A percentile compares a stretch with the other conserved stretches of the same genome.
phyloP scores from a whole-genome alignment of 2,113 vertebrate species.

The Tetraodon nigroviridis region DNA sequence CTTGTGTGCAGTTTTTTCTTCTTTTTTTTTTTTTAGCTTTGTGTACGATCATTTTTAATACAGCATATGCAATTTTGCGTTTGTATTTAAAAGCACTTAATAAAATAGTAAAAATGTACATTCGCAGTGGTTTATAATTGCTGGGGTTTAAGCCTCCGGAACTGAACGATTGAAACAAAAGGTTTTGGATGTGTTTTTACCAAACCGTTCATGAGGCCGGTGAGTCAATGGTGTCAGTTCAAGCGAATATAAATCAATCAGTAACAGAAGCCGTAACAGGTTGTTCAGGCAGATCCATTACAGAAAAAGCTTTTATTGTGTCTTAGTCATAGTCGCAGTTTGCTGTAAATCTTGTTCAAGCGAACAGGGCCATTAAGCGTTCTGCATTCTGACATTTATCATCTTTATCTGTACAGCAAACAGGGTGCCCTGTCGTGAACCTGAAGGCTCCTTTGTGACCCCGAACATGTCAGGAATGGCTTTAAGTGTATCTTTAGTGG shows the following conservation, averaged over 20 bases:
- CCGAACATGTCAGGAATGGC: slow-evolving; percentile 31
- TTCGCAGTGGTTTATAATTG: slow-evolving; percentile 1
- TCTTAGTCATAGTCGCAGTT: slow-evolving; percentile 42
- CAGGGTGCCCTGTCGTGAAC: slow-evolving; percentile 39
- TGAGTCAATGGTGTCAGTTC: not conserved
- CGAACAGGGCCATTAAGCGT: slow-evolving; percentile 52
- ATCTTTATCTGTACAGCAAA: slow-evolving; percentile 52
- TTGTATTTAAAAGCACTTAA: slow-evolving; percentile 74
- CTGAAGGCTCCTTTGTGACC: slow-evolving; percentile 43
- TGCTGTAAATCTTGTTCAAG: slow-evolving; percentile 46
- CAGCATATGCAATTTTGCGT: slow-evolving; percentile 62
- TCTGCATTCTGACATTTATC: slow-evolving; percentile 55
- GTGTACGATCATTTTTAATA: slow-evolving; percentile 63
- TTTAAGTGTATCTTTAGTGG: slow-evolving; percentile 65
- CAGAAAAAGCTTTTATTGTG: slow-evolving; percentile 35
- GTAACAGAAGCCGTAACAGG: slow-evolving; percentile 41
- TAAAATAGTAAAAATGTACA: slow-evolving; percentile 59
- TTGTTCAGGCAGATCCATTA: slow-evolving; percentile 52
- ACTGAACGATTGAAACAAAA: no score
- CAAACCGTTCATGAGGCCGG: no score
- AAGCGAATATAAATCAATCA: slow-evolving; percentile 47
- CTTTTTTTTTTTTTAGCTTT: slow-evolving; percentile 40
- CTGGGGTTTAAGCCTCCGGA: no score
- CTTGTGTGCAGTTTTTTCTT: slow-evolving; percentile 49
- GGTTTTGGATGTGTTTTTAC: no score